Conservation (phyloP, 2,888 invertebrate species). For the Gymnosoma rotundatum region DNA sequence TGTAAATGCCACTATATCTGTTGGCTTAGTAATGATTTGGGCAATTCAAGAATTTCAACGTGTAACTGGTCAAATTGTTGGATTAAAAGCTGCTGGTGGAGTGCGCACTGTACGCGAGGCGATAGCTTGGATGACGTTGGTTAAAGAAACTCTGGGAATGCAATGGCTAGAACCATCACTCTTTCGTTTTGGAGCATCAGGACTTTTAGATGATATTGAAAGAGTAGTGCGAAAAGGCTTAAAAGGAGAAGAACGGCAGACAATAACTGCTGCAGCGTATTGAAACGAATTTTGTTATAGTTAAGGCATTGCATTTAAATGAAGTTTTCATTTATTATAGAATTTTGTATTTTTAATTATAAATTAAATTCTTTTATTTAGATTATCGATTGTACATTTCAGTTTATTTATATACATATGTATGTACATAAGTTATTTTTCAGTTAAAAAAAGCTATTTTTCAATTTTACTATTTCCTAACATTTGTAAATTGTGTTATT, state of each 20-base stretch:
- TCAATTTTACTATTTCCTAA: slow-evolving; percentile 52
- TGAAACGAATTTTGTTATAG: slow-evolving; percentile 32
- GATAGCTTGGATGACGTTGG: slow-evolving; percentile 91
- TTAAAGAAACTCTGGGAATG: slow-evolving; percentile 92
- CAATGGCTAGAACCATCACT: slow-evolving; percentile 91
- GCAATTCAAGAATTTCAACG: slow-evolving; percentile 92
- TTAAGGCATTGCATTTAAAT: slow-evolving; percentile 46
- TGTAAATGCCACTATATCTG: slow-evolving; percentile 95
- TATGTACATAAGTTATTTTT: too few relatives aligned
- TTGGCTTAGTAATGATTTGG: slow-evolving; percentile 95
- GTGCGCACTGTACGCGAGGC: slow-evolving; percentile 93
- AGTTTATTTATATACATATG: slow-evolving; percentile 41
- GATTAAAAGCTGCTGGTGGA: slow-evolving; percentile 99
- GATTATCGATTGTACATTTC: slow-evolving; percentile 45
- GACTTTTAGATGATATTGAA: slow-evolving; percentile 91
- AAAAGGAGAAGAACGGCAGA: not conserved
- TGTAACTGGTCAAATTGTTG: slow-evolving; percentile 90
- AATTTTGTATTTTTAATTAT: not conserved
- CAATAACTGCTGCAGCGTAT: slow-evolving; percentile 50
- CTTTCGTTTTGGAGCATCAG: slow-evolving; percentile 97
- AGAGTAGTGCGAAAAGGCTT: slow-evolving; percentile 77
- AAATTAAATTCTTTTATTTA: slow-evolving; percentile 20
- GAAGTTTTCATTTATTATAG: slow-evolving; percentile 8
- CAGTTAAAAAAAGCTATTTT: slow-evolving; percentile 15
- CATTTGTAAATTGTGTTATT: slow-evolving; percentile 54